Conservation (phyloP, 1,140 invertebrate genomes). For the Microplitis mediator region DNA sequence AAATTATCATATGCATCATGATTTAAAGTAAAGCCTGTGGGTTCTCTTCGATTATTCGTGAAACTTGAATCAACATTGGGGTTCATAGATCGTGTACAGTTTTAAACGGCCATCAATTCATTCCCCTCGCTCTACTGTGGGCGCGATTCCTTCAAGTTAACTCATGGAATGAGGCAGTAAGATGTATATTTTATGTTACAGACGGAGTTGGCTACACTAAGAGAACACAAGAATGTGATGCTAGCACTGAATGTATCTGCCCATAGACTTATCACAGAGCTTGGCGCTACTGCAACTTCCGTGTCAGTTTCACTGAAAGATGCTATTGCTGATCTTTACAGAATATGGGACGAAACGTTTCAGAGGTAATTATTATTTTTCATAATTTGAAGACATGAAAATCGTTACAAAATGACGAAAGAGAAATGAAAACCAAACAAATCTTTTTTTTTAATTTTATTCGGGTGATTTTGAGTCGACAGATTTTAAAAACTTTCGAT, state of each 20-base stretch:
- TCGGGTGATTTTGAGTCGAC: too few species aligned
- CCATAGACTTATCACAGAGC: conserved; percentile 71
- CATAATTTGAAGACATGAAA: too few species aligned
- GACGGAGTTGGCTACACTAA: conserved; percentile 70
- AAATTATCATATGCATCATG: neutral
- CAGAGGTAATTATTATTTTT: conserved; percentile 79
- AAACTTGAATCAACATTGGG: neutral
- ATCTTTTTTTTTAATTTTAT: too few species aligned
- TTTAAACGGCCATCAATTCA: conserved; percentile 33
- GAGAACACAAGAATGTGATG: conserved; percentile 74
- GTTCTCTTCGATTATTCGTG: neutral
- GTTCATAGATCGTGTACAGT: conserved; percentile 16
- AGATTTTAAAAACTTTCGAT: too few species aligned
- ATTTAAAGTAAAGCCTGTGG: neutral
- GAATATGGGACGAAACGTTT: conserved; percentile 77
- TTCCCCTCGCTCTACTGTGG: neutral
- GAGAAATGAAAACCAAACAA: too few species aligned
- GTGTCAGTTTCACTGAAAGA: conserved; percentile 67
- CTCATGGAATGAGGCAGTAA: conserved; percentile 40
- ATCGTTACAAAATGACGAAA: too few species aligned
- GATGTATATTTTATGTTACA: conserved; percentile 63
- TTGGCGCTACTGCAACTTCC: conserved; percentile 58
- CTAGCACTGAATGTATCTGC: conserved; percentile 76
- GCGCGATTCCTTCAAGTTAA: conserved; percentile 47
- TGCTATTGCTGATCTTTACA: conserved; percentile 75